Conservation (phyloP, 2,797 vertebrate genomes). For the Argya squamiceps region DNA sequence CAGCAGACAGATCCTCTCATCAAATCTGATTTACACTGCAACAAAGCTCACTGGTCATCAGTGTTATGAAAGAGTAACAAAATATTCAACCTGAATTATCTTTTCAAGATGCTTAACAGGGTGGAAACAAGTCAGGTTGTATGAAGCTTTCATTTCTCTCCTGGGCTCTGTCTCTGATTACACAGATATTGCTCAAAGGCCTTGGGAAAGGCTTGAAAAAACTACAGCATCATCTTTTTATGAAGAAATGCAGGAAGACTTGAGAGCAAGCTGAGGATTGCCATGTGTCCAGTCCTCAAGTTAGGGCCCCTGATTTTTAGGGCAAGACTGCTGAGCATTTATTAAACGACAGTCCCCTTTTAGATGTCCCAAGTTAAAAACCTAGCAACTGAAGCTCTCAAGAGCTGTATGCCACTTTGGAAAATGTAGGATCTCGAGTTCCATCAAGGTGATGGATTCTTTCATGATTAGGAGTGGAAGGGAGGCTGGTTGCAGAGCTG, state of each 20-base stretch:
- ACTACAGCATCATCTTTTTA: neutral
- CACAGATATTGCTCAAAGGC: slow-evolving; percentile 25
- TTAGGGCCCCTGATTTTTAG: neutral
- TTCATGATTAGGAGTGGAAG: neutral
- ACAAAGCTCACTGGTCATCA: neutral
- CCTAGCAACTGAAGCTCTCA: neutral
- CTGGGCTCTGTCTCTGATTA: slow-evolving; percentile 26
- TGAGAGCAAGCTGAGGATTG: neutral
- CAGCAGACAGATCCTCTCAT: neutral
- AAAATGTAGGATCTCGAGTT: neutral
- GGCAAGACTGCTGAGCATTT: neutral
- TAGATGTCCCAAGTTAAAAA: neutral
- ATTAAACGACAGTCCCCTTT: neutral
- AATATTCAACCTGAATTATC: slow-evolving; percentile 29
- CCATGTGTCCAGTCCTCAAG: neutral
- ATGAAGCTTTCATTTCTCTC: slow-evolving; percentile 45
- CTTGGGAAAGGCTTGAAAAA: neutral
- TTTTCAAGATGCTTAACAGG: slow-evolving; percentile 20
- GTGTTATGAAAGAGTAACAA: slow-evolving; percentile 1
- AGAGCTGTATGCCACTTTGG: neutral
- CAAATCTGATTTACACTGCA: neutral
- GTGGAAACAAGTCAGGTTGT: slow-evolving; percentile 22
- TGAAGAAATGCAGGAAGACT: neutral
- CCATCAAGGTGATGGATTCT: neutral
- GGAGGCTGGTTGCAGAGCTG: neutral